Percentiles rank a stretch among this genome's conserved stretches.
phyloP scores from a whole-genome alignment of 1,140 invertebrate species.

The Chrysomallon squamiferum region DNA sequence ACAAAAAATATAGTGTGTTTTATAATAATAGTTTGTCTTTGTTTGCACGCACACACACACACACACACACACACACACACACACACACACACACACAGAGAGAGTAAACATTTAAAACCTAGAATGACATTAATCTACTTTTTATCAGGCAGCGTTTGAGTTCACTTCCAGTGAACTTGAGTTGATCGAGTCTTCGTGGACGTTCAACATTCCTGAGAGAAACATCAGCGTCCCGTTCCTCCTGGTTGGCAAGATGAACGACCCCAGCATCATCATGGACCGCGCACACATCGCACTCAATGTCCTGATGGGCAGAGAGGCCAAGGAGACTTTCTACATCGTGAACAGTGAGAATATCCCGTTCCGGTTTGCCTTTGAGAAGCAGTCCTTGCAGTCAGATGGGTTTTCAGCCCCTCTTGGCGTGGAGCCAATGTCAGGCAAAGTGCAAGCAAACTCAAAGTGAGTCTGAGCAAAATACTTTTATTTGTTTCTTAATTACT shows the following conservation, averaged over 20 bases:
- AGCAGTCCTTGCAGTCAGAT: constrained; percentile 44
- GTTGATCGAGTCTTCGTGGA: constrained; percentile 58
- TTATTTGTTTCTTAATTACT: no score
- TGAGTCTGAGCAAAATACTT: no score
- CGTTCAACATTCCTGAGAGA: constrained; percentile 53
- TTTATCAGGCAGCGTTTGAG: no score
- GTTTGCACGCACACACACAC: no score
- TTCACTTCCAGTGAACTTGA: constrained; percentile 20
- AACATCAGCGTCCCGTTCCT: constrained; percentile 57
- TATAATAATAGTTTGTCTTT: no score
- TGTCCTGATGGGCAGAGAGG: constrained; percentile 52
- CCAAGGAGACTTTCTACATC: constrained; percentile 45
- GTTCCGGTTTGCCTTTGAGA: constrained; percentile 48
- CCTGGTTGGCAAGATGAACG: constrained; percentile 50
- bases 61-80: no score
- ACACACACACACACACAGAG: no score
- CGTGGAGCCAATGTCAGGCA: constrained; percentile 49
- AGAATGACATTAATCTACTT: no score
- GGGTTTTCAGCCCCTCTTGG: constrained; percentile 43
- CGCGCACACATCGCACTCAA: constrained; percentile 59
- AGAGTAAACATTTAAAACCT: no score
- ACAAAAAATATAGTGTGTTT: no score
- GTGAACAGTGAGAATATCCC: constrained; percentile 50
- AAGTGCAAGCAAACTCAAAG: constrained; percentile 46
- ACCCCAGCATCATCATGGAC: constrained; percentile 57